Evolutionary conservation across 2,888 invertebrate genomes (phyloP).

Genomic region (Pammene fasciana): DNA sequence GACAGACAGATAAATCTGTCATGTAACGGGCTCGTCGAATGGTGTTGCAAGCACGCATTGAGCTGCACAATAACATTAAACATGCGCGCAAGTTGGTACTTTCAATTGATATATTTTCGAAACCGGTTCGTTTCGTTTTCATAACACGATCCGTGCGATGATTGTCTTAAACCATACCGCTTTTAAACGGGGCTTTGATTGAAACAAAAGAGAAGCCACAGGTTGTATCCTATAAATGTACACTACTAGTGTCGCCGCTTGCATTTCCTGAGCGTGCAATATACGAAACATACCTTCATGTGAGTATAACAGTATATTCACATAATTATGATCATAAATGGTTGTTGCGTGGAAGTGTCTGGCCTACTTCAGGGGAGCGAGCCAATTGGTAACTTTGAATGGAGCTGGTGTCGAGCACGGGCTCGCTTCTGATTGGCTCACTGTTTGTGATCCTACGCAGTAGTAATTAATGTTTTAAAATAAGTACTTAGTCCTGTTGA

Average conservation of each 20-base stretch:
- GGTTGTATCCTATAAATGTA: not conserved
- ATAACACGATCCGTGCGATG: slow-evolving; percentile 63
- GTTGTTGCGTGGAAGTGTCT: slow-evolving; percentile 55
- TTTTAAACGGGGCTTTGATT: slow-evolving; percentile 34
- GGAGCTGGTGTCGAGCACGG: slow-evolving; percentile 55
- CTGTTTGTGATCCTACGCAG: slow-evolving; percentile 18
- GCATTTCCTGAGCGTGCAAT: slow-evolving; percentile 27
- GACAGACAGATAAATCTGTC: slow-evolving; percentile 61
- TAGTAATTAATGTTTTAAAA: slow-evolving; percentile 20
- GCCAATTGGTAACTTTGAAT: slow-evolving; percentile 72
- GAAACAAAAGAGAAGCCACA: slow-evolving; percentile 9
- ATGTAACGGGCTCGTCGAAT: slow-evolving; percentile 62
- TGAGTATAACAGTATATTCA: not conserved
- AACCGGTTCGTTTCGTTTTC: slow-evolving; percentile 76
- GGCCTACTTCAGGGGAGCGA: slow-evolving; percentile 65
- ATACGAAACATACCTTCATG: slow-evolving; percentile 11
- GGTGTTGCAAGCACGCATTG: slow-evolving; percentile 65
- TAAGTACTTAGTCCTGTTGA: slow-evolving; percentile 13
- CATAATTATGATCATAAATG: slow-evolving; percentile 45
- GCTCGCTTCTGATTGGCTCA: slow-evolving; percentile 17
- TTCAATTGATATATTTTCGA: slow-evolving; percentile 81
- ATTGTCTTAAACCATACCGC: slow-evolving; percentile 47
- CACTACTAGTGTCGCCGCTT: not conserved
- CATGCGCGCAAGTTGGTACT: slow-evolving; percentile 66
- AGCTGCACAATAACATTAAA: slow-evolving; percentile 77